Percentiles rank a stretch among this genome's conserved stretches.
phyloP scores from a whole-genome alignment of 1,140 invertebrate species.

The Phymastichus coffea region DNA sequence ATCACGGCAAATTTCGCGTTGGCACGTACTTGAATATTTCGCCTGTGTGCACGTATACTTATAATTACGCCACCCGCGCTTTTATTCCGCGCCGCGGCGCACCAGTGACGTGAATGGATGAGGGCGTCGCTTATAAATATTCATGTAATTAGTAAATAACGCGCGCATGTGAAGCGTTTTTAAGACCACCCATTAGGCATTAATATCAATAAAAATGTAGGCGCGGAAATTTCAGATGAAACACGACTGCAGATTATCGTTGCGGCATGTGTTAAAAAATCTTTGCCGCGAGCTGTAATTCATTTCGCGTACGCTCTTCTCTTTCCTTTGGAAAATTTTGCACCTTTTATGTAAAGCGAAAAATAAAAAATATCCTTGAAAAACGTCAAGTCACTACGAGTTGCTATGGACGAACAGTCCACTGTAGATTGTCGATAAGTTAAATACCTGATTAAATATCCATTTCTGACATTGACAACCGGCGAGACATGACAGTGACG shows the following conservation, averaged over 20 bases:
- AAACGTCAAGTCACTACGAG: too few relatives aligned
- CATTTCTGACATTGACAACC: too few relatives aligned
- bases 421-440: too few relatives aligned
- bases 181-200: constrained; percentile 4
- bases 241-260: neutral
- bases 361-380: too few relatives aligned
- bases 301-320: too few relatives aligned
- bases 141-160: constrained; percentile 18
- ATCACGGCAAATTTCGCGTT: constrained; percentile 16
- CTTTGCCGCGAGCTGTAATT: too few relatives aligned
- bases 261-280: neutral
- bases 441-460: too few relatives aligned
- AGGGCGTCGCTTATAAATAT: constrained; percentile 13
- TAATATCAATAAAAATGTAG: neutral
- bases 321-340: too few relatives aligned
- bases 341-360: neutral
- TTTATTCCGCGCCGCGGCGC: neutral
- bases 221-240: neutral
- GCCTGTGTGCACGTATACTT: neutral
- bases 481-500: too few relatives aligned
- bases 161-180: neutral
- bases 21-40: constrained; percentile 3
- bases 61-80: neutral
- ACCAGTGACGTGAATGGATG: neutral
- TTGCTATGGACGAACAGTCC: too few relatives aligned